phyloP scores from a whole-genome alignment of 92 coral and sea anemone genomes.

The Porites lobata region DNA sequence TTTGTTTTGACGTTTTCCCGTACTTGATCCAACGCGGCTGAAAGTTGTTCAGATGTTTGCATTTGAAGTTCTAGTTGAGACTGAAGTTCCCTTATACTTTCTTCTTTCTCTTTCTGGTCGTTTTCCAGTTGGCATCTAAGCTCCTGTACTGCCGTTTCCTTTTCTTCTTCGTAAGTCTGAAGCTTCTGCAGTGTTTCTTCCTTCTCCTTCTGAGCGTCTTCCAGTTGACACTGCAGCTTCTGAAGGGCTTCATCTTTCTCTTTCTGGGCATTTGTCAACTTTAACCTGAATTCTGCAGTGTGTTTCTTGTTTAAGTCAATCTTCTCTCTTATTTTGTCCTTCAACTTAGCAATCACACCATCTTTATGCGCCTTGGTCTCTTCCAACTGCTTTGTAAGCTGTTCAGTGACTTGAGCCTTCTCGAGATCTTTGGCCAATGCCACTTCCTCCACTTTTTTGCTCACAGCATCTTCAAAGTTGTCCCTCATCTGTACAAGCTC shows the following conservation, averaged over 20 bases:
- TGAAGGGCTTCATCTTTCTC: constrained; percentile 64
- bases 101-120: constrained; percentile 61
- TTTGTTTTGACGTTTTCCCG: constrained; percentile 60
- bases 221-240: constrained; percentile 45
- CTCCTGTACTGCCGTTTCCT: constrained; percentile 16
- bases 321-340: constrained; percentile 81
- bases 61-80: constrained; percentile 63
- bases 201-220: constrained; percentile 57
- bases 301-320: constrained; percentile 79
- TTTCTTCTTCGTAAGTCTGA: constrained; percentile 28
- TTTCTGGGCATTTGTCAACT: constrained; percentile 62
- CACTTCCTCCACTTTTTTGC: constrained; percentile 68
- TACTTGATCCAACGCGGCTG: constrained; percentile 67
- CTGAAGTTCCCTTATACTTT: constrained; percentile 36
- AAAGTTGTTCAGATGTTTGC: constrained; percentile 57
- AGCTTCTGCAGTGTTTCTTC: constrained; percentile 11
- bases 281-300: constrained; percentile 70
- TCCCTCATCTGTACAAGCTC: constrained; percentile 47
- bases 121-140: constrained; percentile 23
- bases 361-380: constrained; percentile 88
- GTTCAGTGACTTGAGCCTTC: constrained; percentile 76
- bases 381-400: constrained; percentile 76
- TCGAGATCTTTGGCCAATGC: constrained; percentile 77
- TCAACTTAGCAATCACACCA: constrained; percentile 82
- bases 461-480: constrained; percentile 72